Evolutionary conservation across 2,888 invertebrate genomes (phyloP).

Genomic region (Prosopocoilus inquinatus): DNA sequence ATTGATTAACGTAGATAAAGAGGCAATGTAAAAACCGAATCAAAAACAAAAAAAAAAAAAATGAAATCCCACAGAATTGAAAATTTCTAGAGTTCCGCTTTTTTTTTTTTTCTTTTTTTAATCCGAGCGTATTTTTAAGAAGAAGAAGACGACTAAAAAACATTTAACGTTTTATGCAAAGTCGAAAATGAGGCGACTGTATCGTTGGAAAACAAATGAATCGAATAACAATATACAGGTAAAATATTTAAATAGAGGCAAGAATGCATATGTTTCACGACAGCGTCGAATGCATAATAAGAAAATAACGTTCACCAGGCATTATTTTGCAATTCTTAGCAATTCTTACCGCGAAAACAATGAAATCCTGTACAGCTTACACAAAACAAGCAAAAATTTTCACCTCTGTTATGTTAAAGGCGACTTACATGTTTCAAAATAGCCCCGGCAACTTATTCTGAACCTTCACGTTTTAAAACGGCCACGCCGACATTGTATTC

Average conservation of each 20-base stretch:
- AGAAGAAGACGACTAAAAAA: too few relatives aligned
- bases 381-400: conserved; percentile 13
- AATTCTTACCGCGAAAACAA: conserved; percentile 19
- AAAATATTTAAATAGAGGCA: conserved; percentile 10
- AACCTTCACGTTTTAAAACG: not conserved
- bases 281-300: conserved; percentile 7
- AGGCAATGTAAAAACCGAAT: too few relatives aligned
- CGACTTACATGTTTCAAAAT: conserved; percentile 1
- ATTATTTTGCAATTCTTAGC: conserved; percentile 17
- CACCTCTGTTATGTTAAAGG: conserved; percentile 8
- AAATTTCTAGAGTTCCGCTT: too few relatives aligned
- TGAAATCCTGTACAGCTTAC: conserved; percentile 17
- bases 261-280: conserved; percentile 4
- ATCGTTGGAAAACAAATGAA: too few relatives aligned
- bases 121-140: too few relatives aligned
- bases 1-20: too few relatives aligned
- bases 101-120: too few relatives aligned
- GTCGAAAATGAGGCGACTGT: too few relatives aligned
- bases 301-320: conserved; percentile 8
- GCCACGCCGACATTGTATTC: not conserved
- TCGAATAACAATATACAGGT: not conserved
- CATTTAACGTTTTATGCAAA: too few relatives aligned
- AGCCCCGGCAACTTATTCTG: not conserved
- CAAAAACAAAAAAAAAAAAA: too few relatives aligned
- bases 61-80: too few relatives aligned